A percentile compares a stretch with the other conserved stretches of the same genome.
phyloP scores from a whole-genome alignment of 2,113 vertebrate species.

The Ptilorrhoa leucosticta region DNA sequence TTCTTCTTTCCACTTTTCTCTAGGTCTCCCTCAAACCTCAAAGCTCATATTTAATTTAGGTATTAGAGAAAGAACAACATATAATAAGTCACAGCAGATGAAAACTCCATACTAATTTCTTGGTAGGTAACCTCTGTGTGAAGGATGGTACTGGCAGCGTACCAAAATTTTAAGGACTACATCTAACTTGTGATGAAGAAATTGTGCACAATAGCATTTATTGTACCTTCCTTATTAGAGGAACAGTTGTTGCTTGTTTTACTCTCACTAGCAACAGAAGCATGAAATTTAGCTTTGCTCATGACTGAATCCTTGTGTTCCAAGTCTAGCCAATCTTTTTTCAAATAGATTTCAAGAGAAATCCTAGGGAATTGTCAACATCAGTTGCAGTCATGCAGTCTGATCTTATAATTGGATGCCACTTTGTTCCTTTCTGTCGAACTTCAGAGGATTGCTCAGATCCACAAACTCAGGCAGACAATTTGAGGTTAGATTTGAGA shows the following conservation, averaged over 20 bases:
- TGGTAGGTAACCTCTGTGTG: not conserved
- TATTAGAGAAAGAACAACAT: not conserved
- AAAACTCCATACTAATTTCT: not conserved
- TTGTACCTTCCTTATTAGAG: not conserved
- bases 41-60: not conserved
- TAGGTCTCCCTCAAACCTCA: not conserved
- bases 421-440: not conserved
- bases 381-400: not conserved
- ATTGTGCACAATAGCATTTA: not conserved
- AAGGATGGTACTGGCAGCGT: not conserved
- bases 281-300: not conserved
- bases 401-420: not conserved
- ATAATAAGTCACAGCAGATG: not conserved
- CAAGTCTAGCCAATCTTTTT: not conserved
- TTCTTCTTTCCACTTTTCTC: not conserved
- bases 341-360: not conserved
- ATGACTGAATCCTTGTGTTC: not conserved
- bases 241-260: not conserved
- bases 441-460: not conserved
- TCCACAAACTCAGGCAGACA: not conserved
- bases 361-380: not conserved
- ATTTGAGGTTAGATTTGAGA: not conserved
- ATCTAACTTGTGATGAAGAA: not conserved
- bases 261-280: not conserved
- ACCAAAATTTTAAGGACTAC: not conserved